phyloP scores from a whole-genome alignment of 92 coral and sea anemone genomes.

The Epizoanthus stellaris region DNA sequence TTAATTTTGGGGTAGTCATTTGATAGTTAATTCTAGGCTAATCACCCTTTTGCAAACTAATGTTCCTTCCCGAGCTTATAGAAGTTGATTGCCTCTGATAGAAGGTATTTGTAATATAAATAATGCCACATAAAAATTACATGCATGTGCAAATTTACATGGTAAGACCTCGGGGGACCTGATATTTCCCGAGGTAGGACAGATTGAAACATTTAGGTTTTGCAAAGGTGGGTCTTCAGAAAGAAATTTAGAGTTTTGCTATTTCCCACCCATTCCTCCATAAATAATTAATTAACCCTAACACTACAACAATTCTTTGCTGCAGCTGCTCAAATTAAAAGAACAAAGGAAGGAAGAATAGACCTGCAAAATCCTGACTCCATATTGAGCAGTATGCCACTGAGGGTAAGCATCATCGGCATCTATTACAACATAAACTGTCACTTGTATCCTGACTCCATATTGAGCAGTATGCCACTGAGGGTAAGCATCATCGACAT shows the following conservation, averaged over 20 bases:
- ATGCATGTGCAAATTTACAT: no score
- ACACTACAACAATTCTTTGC: background rate
- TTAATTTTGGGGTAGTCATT: no score
- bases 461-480: constrained; percentile 83
- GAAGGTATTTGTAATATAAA: no score
- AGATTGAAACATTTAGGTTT: background rate
- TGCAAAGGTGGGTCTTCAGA: background rate
- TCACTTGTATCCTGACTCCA: background rate
- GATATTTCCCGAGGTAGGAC: no score
- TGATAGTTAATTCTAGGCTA: no score
- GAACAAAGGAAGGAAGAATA: constrained; percentile 94
- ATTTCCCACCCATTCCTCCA: background rate
- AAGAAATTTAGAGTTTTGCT: background rate
- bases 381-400: constrained; percentile 81
- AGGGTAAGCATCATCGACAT: constrained; percentile 49
- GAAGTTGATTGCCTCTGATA: no score
- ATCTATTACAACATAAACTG: background rate
- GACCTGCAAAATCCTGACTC: constrained; percentile 98
- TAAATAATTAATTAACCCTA: background rate
- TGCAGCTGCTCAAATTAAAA: constrained; percentile 93
- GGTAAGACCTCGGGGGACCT: no score
- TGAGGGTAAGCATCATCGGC: constrained; percentile 54
- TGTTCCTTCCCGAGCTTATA: no score
- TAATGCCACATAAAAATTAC: no score
- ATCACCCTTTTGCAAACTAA: no score